These are phyloP conservation scores for Erinaceus europaeus DNA, from an alignment of 2,113 vertebrate genomes.

Conservation along the genomic window DNA sequence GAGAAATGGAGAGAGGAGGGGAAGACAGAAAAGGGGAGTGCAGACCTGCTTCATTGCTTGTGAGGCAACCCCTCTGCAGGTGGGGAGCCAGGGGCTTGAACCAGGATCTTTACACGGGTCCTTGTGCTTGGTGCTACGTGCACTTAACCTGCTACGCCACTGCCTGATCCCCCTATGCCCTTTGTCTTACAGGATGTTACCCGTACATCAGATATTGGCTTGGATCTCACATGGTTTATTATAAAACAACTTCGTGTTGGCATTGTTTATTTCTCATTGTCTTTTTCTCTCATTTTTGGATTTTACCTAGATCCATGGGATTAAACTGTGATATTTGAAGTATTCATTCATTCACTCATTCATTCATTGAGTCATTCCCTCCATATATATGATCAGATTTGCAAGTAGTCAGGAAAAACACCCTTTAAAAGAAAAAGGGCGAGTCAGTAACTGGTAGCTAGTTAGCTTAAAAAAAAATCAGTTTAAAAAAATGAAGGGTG, in stretches of 20 bases:
- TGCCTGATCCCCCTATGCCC: too few relatives aligned
- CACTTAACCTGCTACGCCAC: too few relatives aligned
- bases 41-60: too few relatives aligned
- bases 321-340: neutral
- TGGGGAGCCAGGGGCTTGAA: too few relatives aligned
- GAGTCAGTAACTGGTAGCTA: neutral
- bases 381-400: neutral
- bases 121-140: too few relatives aligned
- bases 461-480: too few relatives aligned
- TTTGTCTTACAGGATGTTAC: too few relatives aligned
- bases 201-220: neutral
- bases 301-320: neutral
- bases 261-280: neutral
- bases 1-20: too few relatives aligned
- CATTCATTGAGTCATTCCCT: neutral
- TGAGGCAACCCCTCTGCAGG: too few relatives aligned
- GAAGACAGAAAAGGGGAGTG: too few relatives aligned
- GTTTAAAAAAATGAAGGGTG: too few relatives aligned
- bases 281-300: neutral
- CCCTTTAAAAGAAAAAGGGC: constrained; percentile 7
- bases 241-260: neutral
- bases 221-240: neutral
- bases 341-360: neutral
- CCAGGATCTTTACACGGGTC: too few relatives aligned
- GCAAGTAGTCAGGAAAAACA: neutral